Base-by-base conservation (phyloP, 2,113 vertebrate genomes). In the Nematolebias whitei region DNA sequence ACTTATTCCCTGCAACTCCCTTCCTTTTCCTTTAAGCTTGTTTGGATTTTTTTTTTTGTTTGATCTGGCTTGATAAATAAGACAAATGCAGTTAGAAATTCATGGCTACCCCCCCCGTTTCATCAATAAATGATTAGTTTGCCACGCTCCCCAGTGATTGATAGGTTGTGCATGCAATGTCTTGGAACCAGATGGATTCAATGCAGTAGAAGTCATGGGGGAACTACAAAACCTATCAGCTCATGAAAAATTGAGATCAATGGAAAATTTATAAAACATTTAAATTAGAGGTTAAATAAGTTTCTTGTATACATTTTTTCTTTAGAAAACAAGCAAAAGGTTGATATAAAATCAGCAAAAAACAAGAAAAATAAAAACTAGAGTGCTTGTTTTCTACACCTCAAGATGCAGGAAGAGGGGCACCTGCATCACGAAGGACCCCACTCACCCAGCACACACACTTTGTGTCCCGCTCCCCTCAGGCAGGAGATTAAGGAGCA, bases 111-210 rank as follows among this genome's bases (percentile, higher is more conserved):
- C n/a, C n/a, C n/a, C n/a, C 86, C 65, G 50, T 92, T 92, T 89
- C 89, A 93, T 93, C 91, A 94, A 93, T 93, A 93, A 93, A 93
- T 93, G 87, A 93, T 93, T 92, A 91, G 90, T 91, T 93, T 91
- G 73, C 88, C 87, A 89, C 87, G 56, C 84, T 89, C 86, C 89
- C 90, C 4, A 22, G 87, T 94, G 93, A 94, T 91, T 94, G 91
- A 94, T 93, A 92, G 89, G 87, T 92, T 90, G 84, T 87, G 87
- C 84, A 71, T 24, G 62, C 78, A 80, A 87, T 91, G 90, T 90
- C 93, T 93, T 91, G 91, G 87, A 92, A 93, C 81, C 91, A 93
- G 90, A 93, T 89, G 89, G 91, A 92, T 93, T 92, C 91, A 90
- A 92, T 93, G 88, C 87, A 84, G 74, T 85, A 81, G 85, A 66